Evolutionary conservation across 2,888 invertebrate genomes (phyloP), one percentile per base, ranked within the genome.

Genomic region (Hermaeophaga mercurialis): DNA sequence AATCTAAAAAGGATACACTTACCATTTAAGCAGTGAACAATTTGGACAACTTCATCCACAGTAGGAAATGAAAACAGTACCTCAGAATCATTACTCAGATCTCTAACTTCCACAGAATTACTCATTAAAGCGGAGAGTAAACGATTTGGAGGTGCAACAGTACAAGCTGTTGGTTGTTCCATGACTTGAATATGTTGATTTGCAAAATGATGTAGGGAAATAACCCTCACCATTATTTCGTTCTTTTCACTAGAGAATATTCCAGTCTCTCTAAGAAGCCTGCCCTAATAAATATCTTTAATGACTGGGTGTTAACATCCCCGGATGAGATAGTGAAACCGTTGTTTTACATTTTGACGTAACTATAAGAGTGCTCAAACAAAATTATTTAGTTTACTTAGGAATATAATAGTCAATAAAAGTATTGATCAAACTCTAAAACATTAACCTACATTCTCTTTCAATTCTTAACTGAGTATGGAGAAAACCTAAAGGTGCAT

Each of bases 21-120:
- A 82, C 89, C 90, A 68, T 84, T 81, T 49, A 81, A 73, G 66
- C 88, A 89, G 69, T 88, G 87, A 0, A 84, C 76, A 44, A 90
- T 80, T 70, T 85, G 84, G 43, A 83, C 80, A 3, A 87, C 87
- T 66, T 85, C 82, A 63, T 89, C 89, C 0, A 90, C 88, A 0
- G 90, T 89, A 1, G 89, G 86, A 70, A 90, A 85, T 1, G 83
- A 81, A 63, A 86, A 84, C n/a, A 80, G 68, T 3, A 84, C 73
- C 43, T 78, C 77, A 0, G 73, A 74, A 44, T 77, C 75, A 58
- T 73, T 70, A 38, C 74, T 73, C 43, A 86, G 70, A 66, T 84
- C 82, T 65, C 84, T 79, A 0, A 86, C 84, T 73, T 84, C 83
- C 1, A 84, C 79, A 38, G 82, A 81, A 69, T 84, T 83, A 63